Evolutionary conservation across 2,113 vertebrate genomes (phyloP).

Genomic region (Psettodes erumei): DNA sequence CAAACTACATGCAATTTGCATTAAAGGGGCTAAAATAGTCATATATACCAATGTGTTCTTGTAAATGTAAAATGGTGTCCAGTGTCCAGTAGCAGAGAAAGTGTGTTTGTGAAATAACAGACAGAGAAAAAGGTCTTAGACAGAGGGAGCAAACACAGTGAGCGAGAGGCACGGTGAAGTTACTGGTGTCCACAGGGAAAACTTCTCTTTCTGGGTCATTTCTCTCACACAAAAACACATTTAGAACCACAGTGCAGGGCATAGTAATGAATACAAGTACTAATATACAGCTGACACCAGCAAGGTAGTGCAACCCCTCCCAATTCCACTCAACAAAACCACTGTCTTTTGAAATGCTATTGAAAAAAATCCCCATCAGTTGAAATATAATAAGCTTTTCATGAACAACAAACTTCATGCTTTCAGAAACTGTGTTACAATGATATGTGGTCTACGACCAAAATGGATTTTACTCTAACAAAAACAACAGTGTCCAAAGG

Average conservation of each 20-base stretch:
- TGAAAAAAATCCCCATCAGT: neutral
- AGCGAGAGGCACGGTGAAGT: constrained; percentile 54
- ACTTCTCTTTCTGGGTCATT: constrained; percentile 69
- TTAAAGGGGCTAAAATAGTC: constrained; percentile 1
- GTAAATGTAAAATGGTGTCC: neutral
- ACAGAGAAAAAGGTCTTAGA: constrained; percentile 3
- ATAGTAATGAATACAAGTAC: constrained; percentile 38
- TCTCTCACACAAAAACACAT: constrained; percentile 54
- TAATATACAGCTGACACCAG: constrained; percentile 3
- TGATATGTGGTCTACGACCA: no score
- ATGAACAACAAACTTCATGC: neutral
- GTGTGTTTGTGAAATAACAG: neutral
- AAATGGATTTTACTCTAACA: no score
- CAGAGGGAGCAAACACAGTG: constrained; percentile 23
- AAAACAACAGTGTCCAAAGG: no score
- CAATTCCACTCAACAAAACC: constrained; percentile 6
- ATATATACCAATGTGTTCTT: neutral
- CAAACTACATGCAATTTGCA: neutral
- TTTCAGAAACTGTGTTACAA: constrained; percentile 32
- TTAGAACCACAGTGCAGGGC: constrained; percentile 45
- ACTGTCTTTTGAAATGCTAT: neutral
- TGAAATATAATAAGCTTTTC: neutral
- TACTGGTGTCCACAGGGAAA: constrained; percentile 71
- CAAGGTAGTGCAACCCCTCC: neutral
- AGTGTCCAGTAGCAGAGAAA: neutral